Evolutionary conservation across 2,113 vertebrate genomes (phyloP).

Genomic region (Chroicocephalus ridibundus): DNA sequence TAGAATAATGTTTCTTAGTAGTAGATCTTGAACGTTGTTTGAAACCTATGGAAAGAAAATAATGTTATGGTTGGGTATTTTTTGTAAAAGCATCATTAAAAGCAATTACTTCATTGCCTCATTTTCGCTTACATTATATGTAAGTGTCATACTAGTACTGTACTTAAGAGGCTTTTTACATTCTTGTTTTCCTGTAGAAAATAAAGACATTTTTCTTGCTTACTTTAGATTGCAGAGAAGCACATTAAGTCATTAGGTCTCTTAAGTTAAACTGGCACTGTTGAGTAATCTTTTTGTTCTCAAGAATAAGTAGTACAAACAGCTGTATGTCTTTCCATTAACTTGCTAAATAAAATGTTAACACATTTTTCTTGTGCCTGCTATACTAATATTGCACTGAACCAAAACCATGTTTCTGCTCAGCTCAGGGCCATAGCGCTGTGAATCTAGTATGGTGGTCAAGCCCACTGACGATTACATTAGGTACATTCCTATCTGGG

Average conservation of each 20-base stretch:
- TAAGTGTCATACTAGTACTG: slow-evolving; percentile 43
- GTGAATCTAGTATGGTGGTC: not conserved
- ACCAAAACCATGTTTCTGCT: not conserved
- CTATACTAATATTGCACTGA: slow-evolving; percentile 51
- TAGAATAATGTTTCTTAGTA: slow-evolving; percentile 47
- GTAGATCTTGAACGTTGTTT: slow-evolving; percentile 40
- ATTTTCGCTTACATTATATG: slow-evolving; percentile 49
- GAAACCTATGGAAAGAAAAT: slow-evolving; percentile 54
- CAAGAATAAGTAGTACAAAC: slow-evolving; percentile 41
- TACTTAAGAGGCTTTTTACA: slow-evolving; percentile 37
- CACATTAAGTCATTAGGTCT: not conserved
- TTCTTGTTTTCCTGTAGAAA: slow-evolving; percentile 45
- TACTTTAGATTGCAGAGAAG: slow-evolving; percentile 29
- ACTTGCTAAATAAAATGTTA: slow-evolving; percentile 67
- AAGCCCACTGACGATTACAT: not conserved
- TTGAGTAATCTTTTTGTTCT: slow-evolving; percentile 40
- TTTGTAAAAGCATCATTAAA: slow-evolving; percentile 42
- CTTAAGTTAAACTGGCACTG: slow-evolving; percentile 41
- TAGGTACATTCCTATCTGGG: not conserved
- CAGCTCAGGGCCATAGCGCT: not conserved
- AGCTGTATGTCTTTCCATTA: slow-evolving; percentile 60
- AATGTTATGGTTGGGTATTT: not conserved
- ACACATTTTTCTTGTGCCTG: slow-evolving; percentile 57
- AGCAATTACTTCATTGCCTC: slow-evolving; percentile 5
- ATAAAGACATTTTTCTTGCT: slow-evolving; percentile 45